Percentiles rank a stretch among this genome's conserved stretches.
Evolutionary conservation across 2,888 invertebrate genomes (phyloP).

Genomic region (Lithophane socia): DNA sequence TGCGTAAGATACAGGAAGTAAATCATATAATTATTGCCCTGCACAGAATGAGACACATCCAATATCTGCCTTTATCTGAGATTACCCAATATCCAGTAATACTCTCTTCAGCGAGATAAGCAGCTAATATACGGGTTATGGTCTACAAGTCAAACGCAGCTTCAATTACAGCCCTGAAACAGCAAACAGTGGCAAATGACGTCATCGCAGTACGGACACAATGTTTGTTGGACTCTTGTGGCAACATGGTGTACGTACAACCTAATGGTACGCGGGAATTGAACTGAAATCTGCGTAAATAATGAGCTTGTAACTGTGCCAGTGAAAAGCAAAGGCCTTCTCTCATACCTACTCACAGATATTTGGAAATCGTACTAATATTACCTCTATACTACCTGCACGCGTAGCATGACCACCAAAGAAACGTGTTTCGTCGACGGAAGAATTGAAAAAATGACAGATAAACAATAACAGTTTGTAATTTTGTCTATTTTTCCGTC

Average conservation of each 20-base stretch:
- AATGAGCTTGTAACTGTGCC: background rate
- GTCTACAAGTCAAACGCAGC: slow-evolving; percentile 49
- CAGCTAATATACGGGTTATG: slow-evolving; percentile 27
- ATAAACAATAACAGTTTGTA: too few relatives aligned
- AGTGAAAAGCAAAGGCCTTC: background rate
- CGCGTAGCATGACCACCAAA: too few relatives aligned
- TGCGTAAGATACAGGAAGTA: background rate
- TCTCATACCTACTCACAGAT: background rate
- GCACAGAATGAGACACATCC: background rate
- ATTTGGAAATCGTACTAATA: background rate
- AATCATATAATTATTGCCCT: background rate
- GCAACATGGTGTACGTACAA: slow-evolving; percentile 43
- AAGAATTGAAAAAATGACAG: too few relatives aligned
- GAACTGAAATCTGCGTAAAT: background rate
- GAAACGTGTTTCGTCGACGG: too few relatives aligned
- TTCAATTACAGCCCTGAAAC: slow-evolving; percentile 49
- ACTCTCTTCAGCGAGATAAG: slow-evolving; percentile 12
- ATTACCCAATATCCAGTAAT: background rate
- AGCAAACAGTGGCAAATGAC: slow-evolving; percentile 50
- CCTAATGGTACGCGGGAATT: background rate
- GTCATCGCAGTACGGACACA: slow-evolving; percentile 38
- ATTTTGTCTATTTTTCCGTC: too few relatives aligned
- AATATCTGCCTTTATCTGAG: background rate
- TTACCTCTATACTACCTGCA: too few relatives aligned
- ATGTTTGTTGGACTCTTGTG: slow-evolving; percentile 59